Evolutionary conservation across 2,888 invertebrate genomes (phyloP).

Genomic region (Seladonia tumulorum): DNA sequence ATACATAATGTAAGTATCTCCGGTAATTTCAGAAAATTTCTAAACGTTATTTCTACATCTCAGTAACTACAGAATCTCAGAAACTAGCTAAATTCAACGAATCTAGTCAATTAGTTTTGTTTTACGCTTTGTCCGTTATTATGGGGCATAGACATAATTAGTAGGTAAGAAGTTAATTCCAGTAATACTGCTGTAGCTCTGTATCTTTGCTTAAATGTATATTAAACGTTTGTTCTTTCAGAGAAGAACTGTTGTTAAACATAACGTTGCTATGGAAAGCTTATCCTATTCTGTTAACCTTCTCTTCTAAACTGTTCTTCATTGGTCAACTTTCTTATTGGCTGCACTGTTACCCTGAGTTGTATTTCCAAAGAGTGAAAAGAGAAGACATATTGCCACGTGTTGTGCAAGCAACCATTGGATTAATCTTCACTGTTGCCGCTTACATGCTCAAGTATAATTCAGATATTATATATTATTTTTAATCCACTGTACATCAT

Average conservation of each 20-base stretch:
- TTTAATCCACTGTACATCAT: background rate
- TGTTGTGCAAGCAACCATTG: slow-evolving; percentile 91
- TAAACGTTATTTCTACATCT: slow-evolving; percentile 96
- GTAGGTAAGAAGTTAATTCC: slow-evolving; percentile 85
- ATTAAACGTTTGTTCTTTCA: slow-evolving; percentile 66
- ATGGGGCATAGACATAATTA: slow-evolving; percentile 97
- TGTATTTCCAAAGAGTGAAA: slow-evolving; percentile 98
- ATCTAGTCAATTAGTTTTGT: slow-evolving; percentile 97
- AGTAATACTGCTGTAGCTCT: background rate
- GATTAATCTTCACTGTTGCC: slow-evolving; percentile 91
- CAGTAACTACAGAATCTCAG: no score
- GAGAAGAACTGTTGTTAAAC: slow-evolving; percentile 86
- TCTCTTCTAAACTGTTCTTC: slow-evolving; percentile 97
- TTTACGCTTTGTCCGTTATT: slow-evolving; percentile 94
- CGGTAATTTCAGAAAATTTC: slow-evolving; percentile 92
- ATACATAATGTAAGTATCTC: slow-evolving; percentile 56
- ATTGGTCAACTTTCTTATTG: slow-evolving; percentile 97
- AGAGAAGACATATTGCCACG: slow-evolving; percentile 94
- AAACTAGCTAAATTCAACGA: slow-evolving; percentile 98
- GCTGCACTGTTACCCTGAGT: slow-evolving; percentile 97
- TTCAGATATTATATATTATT: slow-evolving; percentile 4
- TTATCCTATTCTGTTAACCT: slow-evolving; percentile 94
- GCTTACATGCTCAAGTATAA: slow-evolving; percentile 96
- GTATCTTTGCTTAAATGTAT: background rate
- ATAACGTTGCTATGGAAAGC: slow-evolving; percentile 90